Evolutionary conservation across 2,113 vertebrate genomes (phyloP).

Genomic region (Nerophis lumbriciformis): DNA sequence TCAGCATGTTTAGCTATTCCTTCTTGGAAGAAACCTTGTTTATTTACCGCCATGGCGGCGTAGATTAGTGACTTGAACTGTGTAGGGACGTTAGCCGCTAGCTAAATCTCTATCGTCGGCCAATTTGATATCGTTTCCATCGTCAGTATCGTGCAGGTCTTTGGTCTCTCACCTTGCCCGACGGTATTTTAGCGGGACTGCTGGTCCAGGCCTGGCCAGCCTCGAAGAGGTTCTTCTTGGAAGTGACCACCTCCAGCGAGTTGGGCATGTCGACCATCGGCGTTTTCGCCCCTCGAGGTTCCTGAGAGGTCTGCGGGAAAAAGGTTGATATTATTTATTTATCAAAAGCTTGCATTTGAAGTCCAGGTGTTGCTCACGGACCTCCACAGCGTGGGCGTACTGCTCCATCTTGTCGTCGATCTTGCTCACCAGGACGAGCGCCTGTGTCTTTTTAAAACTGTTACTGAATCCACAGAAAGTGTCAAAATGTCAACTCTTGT

Average conservation of each 20-base stretch:
- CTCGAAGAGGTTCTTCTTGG: constrained; percentile 87
- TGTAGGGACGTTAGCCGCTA: too few relatives aligned
- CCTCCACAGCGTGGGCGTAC: constrained; percentile 89
- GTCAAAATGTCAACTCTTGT: background rate
- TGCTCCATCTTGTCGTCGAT: constrained; percentile 86
- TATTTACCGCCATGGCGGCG: too few relatives aligned
- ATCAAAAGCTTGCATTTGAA: too few relatives aligned
- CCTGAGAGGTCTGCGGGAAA: constrained; percentile 70
- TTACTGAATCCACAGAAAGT: constrained; percentile 68
- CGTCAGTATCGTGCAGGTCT: too few relatives aligned
- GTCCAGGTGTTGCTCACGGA: constrained; percentile 33
- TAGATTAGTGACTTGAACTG: too few relatives aligned
- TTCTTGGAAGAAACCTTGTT: too few relatives aligned
- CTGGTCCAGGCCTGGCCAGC: constrained; percentile 78
- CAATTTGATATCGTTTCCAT: too few relatives aligned
- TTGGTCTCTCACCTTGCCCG: constrained; percentile 73
- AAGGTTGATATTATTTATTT: background rate
- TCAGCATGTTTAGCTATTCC: too few relatives aligned
- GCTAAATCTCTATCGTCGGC: too few relatives aligned
- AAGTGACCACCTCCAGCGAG: constrained; percentile 76
- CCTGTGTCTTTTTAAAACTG: constrained; percentile 82
- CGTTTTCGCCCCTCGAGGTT: constrained; percentile 65
- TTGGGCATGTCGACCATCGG: constrained; percentile 73
- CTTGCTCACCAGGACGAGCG: constrained; percentile 75
- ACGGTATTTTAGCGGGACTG: constrained; percentile 43